Evolutionary conservation across 2,888 invertebrate species (phyloP), one percentile per base, ranked within the genome.

Genomic region (Brenthis ino): DNA sequence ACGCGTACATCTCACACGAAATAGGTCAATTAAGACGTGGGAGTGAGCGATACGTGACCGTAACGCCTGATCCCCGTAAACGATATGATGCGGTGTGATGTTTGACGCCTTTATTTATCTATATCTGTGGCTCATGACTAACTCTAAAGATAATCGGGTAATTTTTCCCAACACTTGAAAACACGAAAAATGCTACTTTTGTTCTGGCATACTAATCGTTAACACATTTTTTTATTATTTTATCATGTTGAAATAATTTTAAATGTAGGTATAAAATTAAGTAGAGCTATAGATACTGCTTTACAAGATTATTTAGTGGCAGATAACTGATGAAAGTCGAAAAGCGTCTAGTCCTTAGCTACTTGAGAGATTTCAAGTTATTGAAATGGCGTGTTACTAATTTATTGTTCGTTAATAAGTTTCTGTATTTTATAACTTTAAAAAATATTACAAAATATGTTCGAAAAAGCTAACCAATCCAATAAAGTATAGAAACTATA

Each of bases 11-110:
- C 87, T 88, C 85, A 91, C 90, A 90, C 90, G 88, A 91, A 93
- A 90, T 90, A 83, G 92, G 91, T 91, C 92, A 91, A 93, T 93
- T 92, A 92, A 88, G 90, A 91, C 91, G 93, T 91, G 91, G 91
- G 91, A 91, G 92, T 89, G 91, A 77, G 82, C 75, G 80, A 80
- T 81, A 88, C 93, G 91, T 92, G 93, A 92, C 91, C 88, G 90
- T 88, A 85, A 89, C 91, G 89, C 88, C 83, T 79, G 91, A 90
- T 91, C 83, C 69, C 75, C 70, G 76, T 67, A 72, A 73, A 74
- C 75, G 88, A 90, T 88, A 88, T 73, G 77, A 76, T 75, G 77
- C 83, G 78, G 87, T 86, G 89, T 83, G 81, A 83, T 82, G 84
- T 89, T 92, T 91, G 89, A 91, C 90, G 88, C 91, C 86, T 89